A percentile compares a stretch with the other conserved stretches of the same genome.
Evolutionary conservation across 2,113 vertebrate species (phyloP).

Genomic region (Phyllostomus hastatus): DNA sequence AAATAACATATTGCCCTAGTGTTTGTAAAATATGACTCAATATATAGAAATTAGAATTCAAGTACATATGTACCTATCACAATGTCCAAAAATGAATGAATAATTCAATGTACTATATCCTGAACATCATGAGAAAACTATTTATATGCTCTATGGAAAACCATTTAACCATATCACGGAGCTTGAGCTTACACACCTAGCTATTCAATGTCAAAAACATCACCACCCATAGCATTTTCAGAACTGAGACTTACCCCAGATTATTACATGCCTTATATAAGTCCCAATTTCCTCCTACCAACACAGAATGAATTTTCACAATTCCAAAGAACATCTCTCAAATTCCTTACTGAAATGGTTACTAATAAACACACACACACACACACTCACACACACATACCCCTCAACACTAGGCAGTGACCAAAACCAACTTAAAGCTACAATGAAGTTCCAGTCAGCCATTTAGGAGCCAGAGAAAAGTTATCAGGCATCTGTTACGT

Average conservation of each 20-base stretch:
- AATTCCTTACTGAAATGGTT: not conserved
- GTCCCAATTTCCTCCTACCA: not conserved
- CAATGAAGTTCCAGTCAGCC: not conserved
- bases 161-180: not conserved
- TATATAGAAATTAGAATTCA: not conserved
- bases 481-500: not conserved
- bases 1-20: not conserved
- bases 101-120: not conserved
- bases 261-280: not conserved
- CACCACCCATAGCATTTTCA: not conserved
- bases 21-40: slow-evolving; percentile 12
- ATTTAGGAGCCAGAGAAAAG: not conserved
- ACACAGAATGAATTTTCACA: not conserved
- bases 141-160: not conserved
- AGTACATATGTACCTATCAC: not conserved
- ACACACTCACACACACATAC: not conserved
- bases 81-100: not conserved
- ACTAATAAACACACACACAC: not conserved
- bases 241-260: not conserved
- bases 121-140: not conserved
- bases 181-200: not conserved
- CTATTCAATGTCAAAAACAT: not conserved
- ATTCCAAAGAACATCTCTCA: not conserved
- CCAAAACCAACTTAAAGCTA: not conserved
- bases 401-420: not conserved